Evolutionary conservation across 37 sponge, comb jelly and placozoan genomes (phyloP).

Genomic region (Mnemiopsis leidyi): DNA sequence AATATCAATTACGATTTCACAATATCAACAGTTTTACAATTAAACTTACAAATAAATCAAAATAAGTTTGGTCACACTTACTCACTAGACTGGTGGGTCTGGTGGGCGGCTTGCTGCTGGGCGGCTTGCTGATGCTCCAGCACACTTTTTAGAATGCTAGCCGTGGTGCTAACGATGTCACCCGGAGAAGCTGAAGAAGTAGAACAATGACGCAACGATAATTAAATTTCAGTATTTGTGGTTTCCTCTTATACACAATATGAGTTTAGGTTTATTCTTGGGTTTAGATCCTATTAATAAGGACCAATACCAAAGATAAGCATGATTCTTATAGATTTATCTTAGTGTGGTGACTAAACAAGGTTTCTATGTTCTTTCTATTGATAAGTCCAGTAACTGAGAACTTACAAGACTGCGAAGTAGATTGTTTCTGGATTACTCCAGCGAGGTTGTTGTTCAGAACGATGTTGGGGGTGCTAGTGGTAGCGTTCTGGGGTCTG

Average conservation of each 20-base stretch:
- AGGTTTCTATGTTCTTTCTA: no score
- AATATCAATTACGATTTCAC: no score
- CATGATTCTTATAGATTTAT: no score
- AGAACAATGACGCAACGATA: no score
- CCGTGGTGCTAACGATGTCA: conserved; percentile 28
- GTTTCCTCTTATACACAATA: no score
- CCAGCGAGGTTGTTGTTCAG: conserved; percentile 12
- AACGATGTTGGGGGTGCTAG: background rate
- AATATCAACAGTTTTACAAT: no score
- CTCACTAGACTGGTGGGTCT: background rate
- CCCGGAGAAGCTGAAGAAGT: background rate
- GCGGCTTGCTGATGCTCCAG: conserved; percentile 35
- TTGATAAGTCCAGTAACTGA: background rate
- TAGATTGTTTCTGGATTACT: conserved; percentile 3
- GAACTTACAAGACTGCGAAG: background rate
- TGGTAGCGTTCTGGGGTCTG: background rate
- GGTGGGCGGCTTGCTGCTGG: background rate
- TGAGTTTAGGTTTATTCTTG: no score
- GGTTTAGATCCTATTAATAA: no score
- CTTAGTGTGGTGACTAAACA: no score
- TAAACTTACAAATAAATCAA: no score
- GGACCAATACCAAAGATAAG: no score
- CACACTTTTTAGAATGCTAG: background rate
- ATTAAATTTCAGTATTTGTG: no score
- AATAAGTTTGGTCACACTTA: background rate